Evolutionary conservation across 2,113 vertebrate genomes (phyloP).

Genomic region (Austrofundulus limnaeus): DNA sequence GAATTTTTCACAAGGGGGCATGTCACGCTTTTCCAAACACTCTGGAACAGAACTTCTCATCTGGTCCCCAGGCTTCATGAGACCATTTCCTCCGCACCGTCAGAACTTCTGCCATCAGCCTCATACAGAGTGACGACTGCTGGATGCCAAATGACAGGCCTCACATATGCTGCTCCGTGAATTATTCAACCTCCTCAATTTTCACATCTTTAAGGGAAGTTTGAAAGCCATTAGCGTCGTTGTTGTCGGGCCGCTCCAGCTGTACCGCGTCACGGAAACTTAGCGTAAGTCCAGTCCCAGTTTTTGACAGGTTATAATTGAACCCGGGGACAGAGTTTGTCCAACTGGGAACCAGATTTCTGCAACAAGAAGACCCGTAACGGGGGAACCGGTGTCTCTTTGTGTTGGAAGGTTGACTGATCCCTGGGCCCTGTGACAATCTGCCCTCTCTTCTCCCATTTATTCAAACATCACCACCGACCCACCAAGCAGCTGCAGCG

Average conservation of each 20-base stretch:
- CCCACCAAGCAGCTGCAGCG: slow-evolving; percentile 52
- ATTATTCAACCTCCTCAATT: slow-evolving; percentile 72
- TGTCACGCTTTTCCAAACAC: slow-evolving; percentile 7
- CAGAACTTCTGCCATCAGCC: slow-evolving; percentile 40
- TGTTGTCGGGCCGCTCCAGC: slow-evolving; percentile 54
- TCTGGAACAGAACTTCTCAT: slow-evolving; percentile 14
- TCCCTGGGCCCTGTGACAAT: slow-evolving; percentile 29
- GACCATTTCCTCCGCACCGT: background rate
- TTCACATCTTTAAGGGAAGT: slow-evolving; percentile 64
- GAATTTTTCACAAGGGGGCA: background rate
- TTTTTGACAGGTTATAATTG: slow-evolving; percentile 21
- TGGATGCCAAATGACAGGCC: slow-evolving; percentile 52
- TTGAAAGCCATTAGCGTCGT: slow-evolving; percentile 66
- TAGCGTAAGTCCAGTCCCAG: slow-evolving; percentile 40
- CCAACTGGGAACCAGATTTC: background rate
- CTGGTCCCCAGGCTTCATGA: slow-evolving; percentile 22
- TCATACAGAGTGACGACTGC: slow-evolving; percentile 48
- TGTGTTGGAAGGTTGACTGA: slow-evolving; percentile 26
- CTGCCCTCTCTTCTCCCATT: slow-evolving; percentile 46
- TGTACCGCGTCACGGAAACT: slow-evolving; percentile 61
- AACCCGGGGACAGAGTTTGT: slow-evolving; percentile 40
- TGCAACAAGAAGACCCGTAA: slow-evolving; percentile 15
- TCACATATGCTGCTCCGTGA: slow-evolving; percentile 63
- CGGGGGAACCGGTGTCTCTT: slow-evolving; percentile 23
- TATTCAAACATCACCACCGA: slow-evolving; percentile 26